Evolutionary conservation across 2,113 vertebrate genomes (phyloP).

Genomic region (Ovis canadensis): DNA sequence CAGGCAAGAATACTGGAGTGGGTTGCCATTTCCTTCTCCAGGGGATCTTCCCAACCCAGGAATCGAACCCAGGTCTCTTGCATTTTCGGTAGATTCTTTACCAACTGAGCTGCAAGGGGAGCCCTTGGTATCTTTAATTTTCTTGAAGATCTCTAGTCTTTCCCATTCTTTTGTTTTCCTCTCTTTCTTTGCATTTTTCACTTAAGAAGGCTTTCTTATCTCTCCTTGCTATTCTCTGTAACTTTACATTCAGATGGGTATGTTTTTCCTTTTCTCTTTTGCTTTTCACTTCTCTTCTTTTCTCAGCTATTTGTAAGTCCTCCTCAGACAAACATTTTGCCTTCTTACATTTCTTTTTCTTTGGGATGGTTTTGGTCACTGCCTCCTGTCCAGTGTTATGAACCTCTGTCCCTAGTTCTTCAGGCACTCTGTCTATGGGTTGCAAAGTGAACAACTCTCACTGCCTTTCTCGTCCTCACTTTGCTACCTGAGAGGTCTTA

Average conservation of each 20-base stretch:
- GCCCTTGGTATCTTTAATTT: neutral
- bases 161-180: neutral
- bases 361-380: neutral
- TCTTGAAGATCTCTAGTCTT: neutral
- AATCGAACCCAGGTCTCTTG: neutral
- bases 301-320: neutral
- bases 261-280: neutral
- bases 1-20: neutral
- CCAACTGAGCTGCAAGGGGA: neutral
- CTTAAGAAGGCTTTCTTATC: neutral
- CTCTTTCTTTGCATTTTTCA: neutral
- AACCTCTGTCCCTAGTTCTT: neutral
- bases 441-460: neutral
- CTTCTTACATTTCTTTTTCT: neutral
- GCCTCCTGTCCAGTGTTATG: neutral
- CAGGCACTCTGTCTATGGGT: neutral
- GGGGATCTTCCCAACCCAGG: neutral
- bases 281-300: neutral
- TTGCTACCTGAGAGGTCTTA: neutral
- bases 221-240: neutral
- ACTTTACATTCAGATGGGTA: neutral
- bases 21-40: neutral
- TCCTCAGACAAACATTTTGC: neutral
- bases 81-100: neutral
- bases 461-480: neutral